These are phyloP conservation scores for Scaptomyza graminum DNA, from an alignment of 1,140 invertebrate genomes.

Conservation along the genomic window DNA sequence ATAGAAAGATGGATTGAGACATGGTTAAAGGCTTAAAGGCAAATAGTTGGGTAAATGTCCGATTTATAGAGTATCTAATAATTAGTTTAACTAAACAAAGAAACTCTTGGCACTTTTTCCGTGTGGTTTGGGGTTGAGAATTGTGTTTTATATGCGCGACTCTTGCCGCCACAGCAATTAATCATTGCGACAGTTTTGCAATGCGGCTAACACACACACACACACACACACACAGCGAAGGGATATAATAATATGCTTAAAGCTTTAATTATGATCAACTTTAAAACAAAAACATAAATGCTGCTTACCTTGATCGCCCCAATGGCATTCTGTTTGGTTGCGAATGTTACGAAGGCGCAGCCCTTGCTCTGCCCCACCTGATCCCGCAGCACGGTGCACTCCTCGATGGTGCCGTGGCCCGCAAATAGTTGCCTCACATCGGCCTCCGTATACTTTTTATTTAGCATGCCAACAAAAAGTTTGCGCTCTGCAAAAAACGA, in stretches of 20 bases:
- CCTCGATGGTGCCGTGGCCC: conserved; percentile 97
- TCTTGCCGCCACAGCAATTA: conserved; percentile 78
- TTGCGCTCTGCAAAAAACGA: conserved; percentile 94
- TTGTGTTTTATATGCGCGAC: conserved; percentile 77
- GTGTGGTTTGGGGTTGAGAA: conserved; percentile 11
- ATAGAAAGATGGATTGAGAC: too few species aligned
- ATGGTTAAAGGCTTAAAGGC: too few species aligned
- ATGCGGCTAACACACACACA: conserved; percentile 30
- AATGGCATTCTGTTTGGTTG: conserved; percentile 97
- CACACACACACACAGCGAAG: background rate
- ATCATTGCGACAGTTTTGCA: conserved; percentile 80
- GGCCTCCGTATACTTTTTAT: conserved; percentile 97
- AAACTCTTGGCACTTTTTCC: background rate
- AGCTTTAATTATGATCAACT: conserved; percentile 7
- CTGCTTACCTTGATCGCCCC: conserved; percentile 95
- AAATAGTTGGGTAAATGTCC: too few species aligned
- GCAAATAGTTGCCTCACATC: conserved; percentile 97
- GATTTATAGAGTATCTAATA: conserved; percentile 17
- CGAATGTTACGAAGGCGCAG: conserved; percentile 99
- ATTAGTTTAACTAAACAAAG: background rate
- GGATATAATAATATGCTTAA: too few species aligned
- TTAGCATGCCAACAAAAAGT: conserved; percentile 99
- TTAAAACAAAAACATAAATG: too few species aligned
- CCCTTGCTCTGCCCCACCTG: conserved; percentile 96
- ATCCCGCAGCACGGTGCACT: conserved; percentile 98